These are phyloP conservation scores for Lutjanus campechanus DNA, from an alignment of 2,797 vertebrate species.

Conservation along the genomic window DNA sequence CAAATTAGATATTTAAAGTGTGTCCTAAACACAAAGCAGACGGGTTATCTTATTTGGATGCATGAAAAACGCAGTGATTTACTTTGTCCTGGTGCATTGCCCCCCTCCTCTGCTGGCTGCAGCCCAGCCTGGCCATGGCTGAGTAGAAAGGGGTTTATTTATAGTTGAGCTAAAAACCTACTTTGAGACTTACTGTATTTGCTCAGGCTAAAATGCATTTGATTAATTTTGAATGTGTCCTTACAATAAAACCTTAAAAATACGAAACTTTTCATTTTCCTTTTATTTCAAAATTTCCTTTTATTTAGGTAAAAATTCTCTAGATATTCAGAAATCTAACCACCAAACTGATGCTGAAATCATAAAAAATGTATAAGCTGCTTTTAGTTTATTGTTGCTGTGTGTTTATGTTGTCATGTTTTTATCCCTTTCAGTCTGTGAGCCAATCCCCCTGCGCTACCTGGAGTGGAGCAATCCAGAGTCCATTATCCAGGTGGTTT, in stretches of 20 bases:
- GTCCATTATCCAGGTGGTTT: slow-evolving; percentile 95
- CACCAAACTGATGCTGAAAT: slow-evolving; percentile 1
- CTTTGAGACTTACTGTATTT: slow-evolving; percentile 84
- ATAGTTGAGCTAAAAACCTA: slow-evolving; percentile 91
- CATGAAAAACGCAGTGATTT: slow-evolving; percentile 60
- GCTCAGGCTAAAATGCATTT: slow-evolving; percentile 50
- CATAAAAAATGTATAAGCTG: slow-evolving; percentile 31
- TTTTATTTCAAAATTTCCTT: background rate
- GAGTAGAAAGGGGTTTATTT: slow-evolving; percentile 84
- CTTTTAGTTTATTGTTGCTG: slow-evolving; percentile 7
- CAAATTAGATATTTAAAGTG: slow-evolving; percentile 40
- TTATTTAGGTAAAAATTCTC: background rate
- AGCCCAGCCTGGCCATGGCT: slow-evolving; percentile 73
- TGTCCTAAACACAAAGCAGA: slow-evolving; percentile 26
- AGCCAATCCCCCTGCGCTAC: slow-evolving; percentile 91
- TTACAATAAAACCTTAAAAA: slow-evolving; percentile 9
- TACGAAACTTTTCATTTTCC: background rate
- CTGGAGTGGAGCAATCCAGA: slow-evolving; percentile 97
- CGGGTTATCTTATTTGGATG: slow-evolving; percentile 45
- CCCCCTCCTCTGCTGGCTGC: slow-evolving; percentile 70
- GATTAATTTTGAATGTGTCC: slow-evolving; percentile 47
- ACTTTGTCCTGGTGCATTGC: slow-evolving; percentile 74
- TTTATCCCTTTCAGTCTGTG: slow-evolving; percentile 86
- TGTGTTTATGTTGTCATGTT: slow-evolving; percentile 28
- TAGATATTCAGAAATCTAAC: background rate